Evolutionary conservation across 2,888 invertebrate species (phyloP), one percentile per base, ranked within the genome.

Genomic region (Macrophya annulata): DNA sequence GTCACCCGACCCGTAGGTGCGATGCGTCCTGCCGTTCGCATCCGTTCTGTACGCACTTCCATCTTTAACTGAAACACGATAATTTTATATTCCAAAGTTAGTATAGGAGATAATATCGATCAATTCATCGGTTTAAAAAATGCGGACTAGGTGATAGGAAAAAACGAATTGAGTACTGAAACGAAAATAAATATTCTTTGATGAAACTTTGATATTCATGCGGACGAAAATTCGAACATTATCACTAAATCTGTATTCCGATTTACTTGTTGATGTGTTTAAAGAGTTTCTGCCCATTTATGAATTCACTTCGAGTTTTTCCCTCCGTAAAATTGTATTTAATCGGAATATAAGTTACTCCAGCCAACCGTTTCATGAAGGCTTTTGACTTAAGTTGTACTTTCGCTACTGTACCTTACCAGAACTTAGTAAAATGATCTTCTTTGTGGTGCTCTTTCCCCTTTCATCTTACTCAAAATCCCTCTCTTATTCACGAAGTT

Each of bases 1-100:
- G 92, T 92, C 81, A 91, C 90, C 86, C 93, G 92, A 86, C 92
- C 93, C 86, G 92, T 90, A 82, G 93, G 92, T 43, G 92, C 92
- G 84, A 93, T 91, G 87, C 92, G 90, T 84, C 92, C 93, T 40
- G 92, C 93, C 82, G 91, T 92, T 87, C 92, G 91, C 68, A 91
- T 90, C 87, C 92, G 91, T 87, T 93, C 93, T 85, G 91, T 90
- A 86, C 90, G 90, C 86, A 92, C 87, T 81, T 93, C 93, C 93
- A 93, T 93, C 85, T 83, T 51, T 6, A 83, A 68, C 83, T 83
- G 83, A 83, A 83, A 83, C 83, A 71, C 15, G 83, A 83, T 68
- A 83, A 71, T 68, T 71, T 37, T 4, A 43, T 31, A n/a, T 43
- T 21, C 43, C 65, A 12, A 21, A 31, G n/a, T 25, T 25, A 65